phyloP scores from a whole-genome alignment of 30 jellyfish, hydroid and myxozoan genomes.

The Mastigias papua region DNA sequence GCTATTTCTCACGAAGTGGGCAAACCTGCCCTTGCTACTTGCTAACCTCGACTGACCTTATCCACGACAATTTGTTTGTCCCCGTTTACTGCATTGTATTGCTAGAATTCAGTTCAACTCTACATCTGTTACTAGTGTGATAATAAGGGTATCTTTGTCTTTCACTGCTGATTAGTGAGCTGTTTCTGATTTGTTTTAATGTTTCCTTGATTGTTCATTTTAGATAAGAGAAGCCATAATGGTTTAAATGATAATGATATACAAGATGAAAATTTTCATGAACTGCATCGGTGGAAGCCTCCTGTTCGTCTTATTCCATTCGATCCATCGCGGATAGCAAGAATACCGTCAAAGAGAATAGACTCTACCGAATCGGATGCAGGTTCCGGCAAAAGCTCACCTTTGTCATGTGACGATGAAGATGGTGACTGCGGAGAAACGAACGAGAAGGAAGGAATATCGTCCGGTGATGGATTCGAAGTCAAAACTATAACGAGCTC shows the following conservation, averaged over 20 bases:
- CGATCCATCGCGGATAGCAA: constrained; percentile 31
- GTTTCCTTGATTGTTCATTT: background rate
- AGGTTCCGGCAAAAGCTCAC: constrained; percentile 52
- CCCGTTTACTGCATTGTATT: no score
- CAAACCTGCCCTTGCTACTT: no score
- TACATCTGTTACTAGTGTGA: no score
- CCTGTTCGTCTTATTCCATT: constrained; percentile 71
- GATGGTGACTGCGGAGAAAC: constrained; percentile 58
- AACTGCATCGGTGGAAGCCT: constrained; percentile 71
- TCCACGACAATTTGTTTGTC: no score
- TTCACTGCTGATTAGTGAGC: no score
- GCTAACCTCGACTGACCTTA: no score
- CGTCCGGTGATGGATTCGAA: constrained; percentile 22
- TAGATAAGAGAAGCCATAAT: constrained; percentile 21
- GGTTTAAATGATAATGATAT: constrained; percentile 2
- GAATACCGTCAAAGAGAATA: background rate
- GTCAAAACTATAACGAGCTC: constrained; percentile 13
- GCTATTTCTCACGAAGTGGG: no score
- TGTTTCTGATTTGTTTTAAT: no score
- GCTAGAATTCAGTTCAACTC: no score
- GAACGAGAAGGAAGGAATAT: no score
- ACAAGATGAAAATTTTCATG: constrained; percentile 73
- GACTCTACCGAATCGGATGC: constrained; percentile 21
- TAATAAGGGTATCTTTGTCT: no score
- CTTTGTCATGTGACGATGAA: constrained; percentile 61